Base-by-base conservation (phyloP, 2,888 invertebrate genomes). In the Aspidiotus destructor region DNA sequence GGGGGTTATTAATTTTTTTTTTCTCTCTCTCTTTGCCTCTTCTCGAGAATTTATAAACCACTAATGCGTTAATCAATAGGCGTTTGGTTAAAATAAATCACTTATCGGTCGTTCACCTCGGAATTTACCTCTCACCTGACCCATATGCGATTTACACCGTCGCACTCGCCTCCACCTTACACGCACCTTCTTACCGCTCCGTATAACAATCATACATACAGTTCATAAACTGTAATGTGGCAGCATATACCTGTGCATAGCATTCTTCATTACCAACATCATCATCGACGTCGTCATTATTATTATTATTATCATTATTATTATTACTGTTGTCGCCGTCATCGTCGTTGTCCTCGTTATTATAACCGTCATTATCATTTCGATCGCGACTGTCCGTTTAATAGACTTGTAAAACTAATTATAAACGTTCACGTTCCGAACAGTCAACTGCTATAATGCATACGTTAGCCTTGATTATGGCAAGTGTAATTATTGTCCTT, bases 81-180 rank as follows among this genome's bases (percentile, higher is more conserved):
- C 63, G 48, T 54, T 63, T 41, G 63, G 52, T 63, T n/a, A 53
- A 63, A 63, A 63, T 63, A 63, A 63, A 63, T 63, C 63, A 63
- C 63, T 54, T 54, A 63, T 63, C 63, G 63, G 63, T 63, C 63
- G 63, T 63, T 63, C 63, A 63, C 63, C 63, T 63, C 63, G 54
- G 48, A 63, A 63, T 53, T 53, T 63, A 53, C 63, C 63, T 63
- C 63, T 63, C 54, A 44, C 63, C 63, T 63, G 63, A 63, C 63
- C 63, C 63, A 63, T 53, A 63, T 63, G 63, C 54, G 63, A 63
- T 48, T 53, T 53, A 62, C 48, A 16, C 48, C 40, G 40, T n/a
- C 17, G 52, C 42, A 62, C 48, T 62, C 52, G 62, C 62, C 52
- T 62, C 62, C 62, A 40, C 62, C 44, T 62, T 17, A 17, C 52